Conservation (phyloP, 2,888 invertebrate species). For the Leuctra nigra region DNA sequence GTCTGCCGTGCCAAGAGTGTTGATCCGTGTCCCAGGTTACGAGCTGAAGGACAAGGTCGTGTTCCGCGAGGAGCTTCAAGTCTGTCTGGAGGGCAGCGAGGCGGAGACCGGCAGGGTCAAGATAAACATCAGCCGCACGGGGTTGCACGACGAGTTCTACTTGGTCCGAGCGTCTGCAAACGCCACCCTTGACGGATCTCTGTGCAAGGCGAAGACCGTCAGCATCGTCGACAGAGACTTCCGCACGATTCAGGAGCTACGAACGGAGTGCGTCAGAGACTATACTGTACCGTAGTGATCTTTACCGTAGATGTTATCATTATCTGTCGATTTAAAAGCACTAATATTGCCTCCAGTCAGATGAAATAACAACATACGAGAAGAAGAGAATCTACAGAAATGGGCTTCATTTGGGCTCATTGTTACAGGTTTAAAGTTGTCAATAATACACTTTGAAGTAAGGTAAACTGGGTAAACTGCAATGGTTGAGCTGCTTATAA, state of each 20-base stretch:
- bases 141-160: neutral
- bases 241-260: conserved; percentile 5
- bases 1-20: too few species aligned
- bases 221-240: conserved; percentile 12
- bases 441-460: too few species aligned
- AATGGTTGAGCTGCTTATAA: too few species aligned
- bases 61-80: conserved; percentile 13
- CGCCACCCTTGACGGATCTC: neutral
- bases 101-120: conserved; percentile 3
- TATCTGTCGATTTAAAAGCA: neutral
- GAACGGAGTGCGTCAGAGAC: conserved; percentile 9
- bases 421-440: too few species aligned
- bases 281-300: neutral
- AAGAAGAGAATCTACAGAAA: too few species aligned
- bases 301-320: neutral
- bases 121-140: neutral
- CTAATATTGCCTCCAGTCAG: too few species aligned
- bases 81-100: neutral
- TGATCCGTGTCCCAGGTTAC: neutral
- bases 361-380: too few species aligned
- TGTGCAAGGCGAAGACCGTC: neutral
- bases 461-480: too few species aligned
- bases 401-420: too few species aligned
- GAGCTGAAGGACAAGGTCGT: neutral
- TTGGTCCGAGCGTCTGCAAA: neutral